These are phyloP conservation scores for Episyrphus balteatus DNA, from an alignment of 1,140 invertebrate genomes.

Conservation along the genomic window DNA sequence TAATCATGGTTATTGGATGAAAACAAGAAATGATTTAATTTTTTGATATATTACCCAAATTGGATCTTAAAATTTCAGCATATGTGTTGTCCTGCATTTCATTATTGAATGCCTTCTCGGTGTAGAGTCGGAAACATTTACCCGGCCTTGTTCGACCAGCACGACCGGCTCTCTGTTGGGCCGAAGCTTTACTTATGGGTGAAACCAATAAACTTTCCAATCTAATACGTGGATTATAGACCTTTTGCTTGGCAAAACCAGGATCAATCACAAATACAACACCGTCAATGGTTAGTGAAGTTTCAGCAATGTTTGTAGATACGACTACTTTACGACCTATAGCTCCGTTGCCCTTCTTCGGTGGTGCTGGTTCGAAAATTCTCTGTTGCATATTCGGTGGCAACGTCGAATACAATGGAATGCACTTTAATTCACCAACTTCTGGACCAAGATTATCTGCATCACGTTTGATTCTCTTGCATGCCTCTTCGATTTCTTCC, in stretches of 20 bases:
- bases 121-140: conserved; percentile 97
- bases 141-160: conserved; percentile 94
- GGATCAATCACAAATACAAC: conserved; percentile 99
- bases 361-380: conserved; percentile 93
- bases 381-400: conserved; percentile 95
- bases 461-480: conserved; percentile 94
- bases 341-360: conserved; percentile 84
- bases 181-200: conserved; percentile 98
- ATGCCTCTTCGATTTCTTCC: conserved; percentile 98
- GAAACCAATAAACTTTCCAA: conserved; percentile 97
- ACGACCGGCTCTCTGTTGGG: conserved; percentile 93
- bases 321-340: conserved; percentile 95
- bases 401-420: conserved; percentile 95
- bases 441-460: conserved; percentile 94
- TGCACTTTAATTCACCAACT: conserved; percentile 95
- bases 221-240: conserved; percentile 93
- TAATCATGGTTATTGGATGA: neutral
- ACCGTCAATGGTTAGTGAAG: conserved; percentile 97
- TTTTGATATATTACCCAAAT: conserved; percentile 26
- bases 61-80: conserved; percentile 80
- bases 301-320: conserved; percentile 99
- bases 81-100: conserved; percentile 99
- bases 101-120: conserved; percentile 95
- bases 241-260: conserved; percentile 99
- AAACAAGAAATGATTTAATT: neutral